Conservation (phyloP, 2,797 vertebrate species). For the Scolopax rusticola region DNA sequence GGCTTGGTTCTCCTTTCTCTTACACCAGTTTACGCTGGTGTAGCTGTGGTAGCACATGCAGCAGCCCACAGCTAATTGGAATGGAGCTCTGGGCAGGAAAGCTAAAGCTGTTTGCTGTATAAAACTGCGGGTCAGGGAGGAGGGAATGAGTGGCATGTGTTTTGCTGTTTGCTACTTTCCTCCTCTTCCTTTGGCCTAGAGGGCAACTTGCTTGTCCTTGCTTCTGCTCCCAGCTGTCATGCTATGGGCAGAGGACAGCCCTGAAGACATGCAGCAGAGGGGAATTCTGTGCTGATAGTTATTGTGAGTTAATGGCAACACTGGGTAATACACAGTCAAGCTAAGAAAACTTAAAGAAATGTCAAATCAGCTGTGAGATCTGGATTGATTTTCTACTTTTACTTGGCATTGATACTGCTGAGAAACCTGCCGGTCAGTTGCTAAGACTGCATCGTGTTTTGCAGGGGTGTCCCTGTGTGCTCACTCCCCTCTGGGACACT, state of each 20-base stretch:
- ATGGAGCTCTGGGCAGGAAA: background rate
- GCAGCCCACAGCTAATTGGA: background rate
- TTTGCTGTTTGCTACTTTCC: background rate
- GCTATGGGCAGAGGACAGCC: background rate
- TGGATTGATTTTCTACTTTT: background rate
- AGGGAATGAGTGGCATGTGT: background rate
- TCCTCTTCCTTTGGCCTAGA: background rate
- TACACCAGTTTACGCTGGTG: background rate
- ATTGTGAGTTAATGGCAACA: background rate
- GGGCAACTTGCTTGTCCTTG: background rate
- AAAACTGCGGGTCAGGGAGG: background rate
- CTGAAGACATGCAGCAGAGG: background rate
- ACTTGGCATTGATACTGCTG: background rate
- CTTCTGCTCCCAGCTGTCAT: background rate
- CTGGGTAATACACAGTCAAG: background rate
- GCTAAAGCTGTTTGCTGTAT: background rate
- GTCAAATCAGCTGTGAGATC: background rate
- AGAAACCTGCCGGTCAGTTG: background rate
- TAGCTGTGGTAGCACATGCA: background rate
- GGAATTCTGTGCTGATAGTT: background rate
- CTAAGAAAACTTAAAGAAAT: background rate
- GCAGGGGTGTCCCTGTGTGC: background rate
- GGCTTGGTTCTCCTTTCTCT: background rate
- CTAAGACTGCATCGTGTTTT: background rate
- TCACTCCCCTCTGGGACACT: background rate